phyloP scores from a whole-genome alignment of 2,797 vertebrate genomes.

The Rallus crepitans region DNA sequence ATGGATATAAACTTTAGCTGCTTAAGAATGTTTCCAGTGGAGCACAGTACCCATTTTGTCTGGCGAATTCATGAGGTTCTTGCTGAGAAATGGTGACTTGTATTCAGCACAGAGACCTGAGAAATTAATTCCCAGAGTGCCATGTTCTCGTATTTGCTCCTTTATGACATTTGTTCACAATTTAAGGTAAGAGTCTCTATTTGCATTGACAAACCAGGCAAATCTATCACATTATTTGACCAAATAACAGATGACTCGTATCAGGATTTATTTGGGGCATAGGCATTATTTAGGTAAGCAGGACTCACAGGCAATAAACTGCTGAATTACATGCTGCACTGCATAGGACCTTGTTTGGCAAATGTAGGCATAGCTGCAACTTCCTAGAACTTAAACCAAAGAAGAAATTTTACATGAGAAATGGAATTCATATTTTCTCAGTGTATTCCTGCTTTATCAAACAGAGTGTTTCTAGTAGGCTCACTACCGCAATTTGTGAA shows the following conservation, averaged over 20 bases:
- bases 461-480: not conserved
- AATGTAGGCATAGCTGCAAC: not conserved
- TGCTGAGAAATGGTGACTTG: conserved; percentile 23
- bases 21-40: not conserved
- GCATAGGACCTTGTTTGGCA: not conserved
- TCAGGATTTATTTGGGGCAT: not conserved
- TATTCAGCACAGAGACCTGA: not conserved
- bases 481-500: not conserved
- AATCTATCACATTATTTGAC: not conserved
- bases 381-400: not conserved
- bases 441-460: not conserved
- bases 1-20: not conserved
- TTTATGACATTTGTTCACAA: not conserved
- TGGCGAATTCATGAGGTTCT: not conserved
- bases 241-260: not conserved
- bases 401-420: conserved; percentile 15
- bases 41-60: not conserved
- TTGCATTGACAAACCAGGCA: not conserved
- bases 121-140: conserved; percentile 12
- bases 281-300: not conserved
- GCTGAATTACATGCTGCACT: not conserved
- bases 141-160: not conserved
- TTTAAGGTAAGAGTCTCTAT: not conserved
- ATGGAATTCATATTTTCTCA: conserved; percentile 3
- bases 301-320: not conserved